These are phyloP conservation scores for Dolichotis patagonum DNA, from an alignment of 2,113 vertebrate genomes.

Conservation along the genomic window DNA sequence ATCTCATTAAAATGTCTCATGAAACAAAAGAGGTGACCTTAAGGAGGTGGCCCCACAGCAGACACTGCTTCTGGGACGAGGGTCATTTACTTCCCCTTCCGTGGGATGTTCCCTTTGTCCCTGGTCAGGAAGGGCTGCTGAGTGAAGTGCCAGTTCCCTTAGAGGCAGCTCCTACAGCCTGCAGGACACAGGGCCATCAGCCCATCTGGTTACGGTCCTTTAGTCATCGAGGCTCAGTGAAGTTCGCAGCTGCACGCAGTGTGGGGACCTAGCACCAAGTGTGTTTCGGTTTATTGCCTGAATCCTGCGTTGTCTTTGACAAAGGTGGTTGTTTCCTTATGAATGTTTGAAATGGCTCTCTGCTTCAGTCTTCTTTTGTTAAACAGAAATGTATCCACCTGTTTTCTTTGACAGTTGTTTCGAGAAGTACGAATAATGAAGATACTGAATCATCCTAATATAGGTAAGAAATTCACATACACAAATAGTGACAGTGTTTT, in stretches of 20 bases:
- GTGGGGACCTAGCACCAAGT: neutral
- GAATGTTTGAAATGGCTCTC: neutral
- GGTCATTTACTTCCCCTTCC: neutral
- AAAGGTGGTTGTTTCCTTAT: neutral
- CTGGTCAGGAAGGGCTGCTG: neutral
- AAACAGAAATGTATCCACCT: slow-evolving; percentile 55
- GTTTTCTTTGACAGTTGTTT: slow-evolving; percentile 92
- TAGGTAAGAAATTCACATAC: slow-evolving; percentile 89
- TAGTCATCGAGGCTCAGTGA: neutral
- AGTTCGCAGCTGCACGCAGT: neutral
- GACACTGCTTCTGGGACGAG: neutral
- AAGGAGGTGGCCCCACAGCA: neutral
- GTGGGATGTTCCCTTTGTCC: neutral
- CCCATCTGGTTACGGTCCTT: neutral
- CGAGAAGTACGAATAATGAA: slow-evolving; percentile 99
- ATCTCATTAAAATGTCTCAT: neutral
- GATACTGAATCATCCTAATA: slow-evolving; percentile 98
- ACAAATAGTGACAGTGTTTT: neutral
- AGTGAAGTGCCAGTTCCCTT: neutral
- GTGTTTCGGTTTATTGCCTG: neutral
- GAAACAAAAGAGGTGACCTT: neutral
- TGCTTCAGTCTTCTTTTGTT: neutral
- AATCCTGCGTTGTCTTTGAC: neutral
- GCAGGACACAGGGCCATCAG: too few relatives aligned
- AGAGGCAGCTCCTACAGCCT: neutral